Evolutionary conservation across 2,113 vertebrate genomes (phyloP).

Genomic region (Centropus bengalensis): DNA sequence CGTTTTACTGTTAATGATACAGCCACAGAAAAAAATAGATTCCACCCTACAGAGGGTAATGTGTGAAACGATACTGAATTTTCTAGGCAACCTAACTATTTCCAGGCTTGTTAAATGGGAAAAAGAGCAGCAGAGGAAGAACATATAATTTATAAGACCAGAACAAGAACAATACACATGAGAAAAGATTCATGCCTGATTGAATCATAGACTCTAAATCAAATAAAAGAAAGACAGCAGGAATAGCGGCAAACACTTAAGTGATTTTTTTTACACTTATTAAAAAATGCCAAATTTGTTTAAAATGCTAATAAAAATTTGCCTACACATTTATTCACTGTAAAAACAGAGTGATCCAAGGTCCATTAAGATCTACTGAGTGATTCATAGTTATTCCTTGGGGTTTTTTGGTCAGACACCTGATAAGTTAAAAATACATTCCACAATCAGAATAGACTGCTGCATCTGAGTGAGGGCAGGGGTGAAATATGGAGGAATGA

Average conservation of each 20-base stretch:
- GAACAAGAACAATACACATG: background rate
- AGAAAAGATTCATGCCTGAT: background rate
- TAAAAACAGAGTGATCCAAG: background rate
- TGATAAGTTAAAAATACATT: background rate
- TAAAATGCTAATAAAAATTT: background rate
- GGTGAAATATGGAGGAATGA: background rate
- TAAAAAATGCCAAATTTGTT: background rate
- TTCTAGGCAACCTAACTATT: background rate
- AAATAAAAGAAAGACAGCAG: background rate
- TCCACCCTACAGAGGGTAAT: background rate
- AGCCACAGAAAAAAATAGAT: background rate
- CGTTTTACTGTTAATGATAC: slow-evolving; percentile 19
- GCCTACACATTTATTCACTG: background rate
- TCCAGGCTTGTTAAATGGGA: background rate
- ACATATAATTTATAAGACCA: background rate
- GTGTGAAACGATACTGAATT: background rate
- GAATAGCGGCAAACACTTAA: background rate
- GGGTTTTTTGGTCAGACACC: background rate
- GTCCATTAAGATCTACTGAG: background rate
- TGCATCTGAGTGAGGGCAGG: background rate
- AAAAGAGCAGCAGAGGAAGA: background rate
- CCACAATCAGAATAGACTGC: background rate
- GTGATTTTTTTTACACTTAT: background rate
- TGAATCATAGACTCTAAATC: background rate
- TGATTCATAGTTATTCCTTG: background rate